These are phyloP conservation scores for Glaucopsyche alexis DNA, from an alignment of 2,888 invertebrate species.

Conservation along the genomic window DNA sequence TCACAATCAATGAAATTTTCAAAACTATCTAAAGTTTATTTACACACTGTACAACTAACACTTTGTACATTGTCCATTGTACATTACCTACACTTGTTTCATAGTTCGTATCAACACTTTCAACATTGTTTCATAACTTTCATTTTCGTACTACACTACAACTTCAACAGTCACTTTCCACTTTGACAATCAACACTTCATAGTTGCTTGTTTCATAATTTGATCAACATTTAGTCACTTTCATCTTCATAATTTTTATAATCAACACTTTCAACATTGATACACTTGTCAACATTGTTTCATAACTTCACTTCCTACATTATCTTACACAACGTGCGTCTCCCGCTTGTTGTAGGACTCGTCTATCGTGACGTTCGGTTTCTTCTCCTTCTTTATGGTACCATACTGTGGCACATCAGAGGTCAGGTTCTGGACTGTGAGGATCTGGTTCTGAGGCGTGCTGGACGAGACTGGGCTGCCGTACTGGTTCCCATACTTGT, in stretches of 20 bases:
- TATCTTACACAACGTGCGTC: slow-evolving; percentile 64
- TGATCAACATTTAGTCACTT: not conserved
- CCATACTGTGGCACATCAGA: slow-evolving; percentile 76
- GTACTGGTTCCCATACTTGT: slow-evolving; percentile 78
- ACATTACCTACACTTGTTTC: slow-evolving; percentile 27
- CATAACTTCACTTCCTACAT: slow-evolving; percentile 1
- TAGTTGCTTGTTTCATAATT: not conserved
- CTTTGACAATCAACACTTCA: not conserved
- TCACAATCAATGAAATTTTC: slow-evolving; percentile 70
- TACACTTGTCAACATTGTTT: slow-evolving; percentile 23
- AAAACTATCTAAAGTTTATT: slow-evolving; percentile 60
- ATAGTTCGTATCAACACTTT: not conserved
- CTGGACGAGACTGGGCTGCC: slow-evolving; percentile 69
- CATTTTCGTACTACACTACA: not conserved
- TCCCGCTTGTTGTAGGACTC: slow-evolving; percentile 69
- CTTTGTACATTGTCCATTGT: slow-evolving; percentile 5
- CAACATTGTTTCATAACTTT: slow-evolving; percentile 27
- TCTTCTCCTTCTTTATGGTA: slow-evolving; percentile 75
- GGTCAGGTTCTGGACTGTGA: slow-evolving; percentile 80
- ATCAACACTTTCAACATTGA: not conserved
- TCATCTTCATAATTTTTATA: not conserved
- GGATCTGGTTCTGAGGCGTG: slow-evolving; percentile 77
- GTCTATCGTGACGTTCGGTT: slow-evolving; percentile 76
- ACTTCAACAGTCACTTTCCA: not conserved
- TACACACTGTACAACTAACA: slow-evolving; percentile 34